Evolutionary conservation across 2,797 vertebrate species (phyloP).

Genomic region (Microctenopoma steveboyesi): DNA sequence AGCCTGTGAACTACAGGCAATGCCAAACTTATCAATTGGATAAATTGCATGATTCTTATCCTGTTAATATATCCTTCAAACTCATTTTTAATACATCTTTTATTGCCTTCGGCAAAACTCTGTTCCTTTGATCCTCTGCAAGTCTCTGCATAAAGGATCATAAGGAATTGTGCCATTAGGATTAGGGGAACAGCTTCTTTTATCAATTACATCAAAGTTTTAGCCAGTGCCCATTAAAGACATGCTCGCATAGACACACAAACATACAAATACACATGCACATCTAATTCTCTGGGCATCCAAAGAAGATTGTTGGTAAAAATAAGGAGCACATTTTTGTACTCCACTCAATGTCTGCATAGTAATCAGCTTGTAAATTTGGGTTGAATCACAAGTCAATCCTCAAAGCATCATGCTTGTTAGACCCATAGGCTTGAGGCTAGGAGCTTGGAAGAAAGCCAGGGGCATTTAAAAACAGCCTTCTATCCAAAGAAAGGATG

Average conservation of each 20-base stretch:
- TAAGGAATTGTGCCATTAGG: slow-evolving; percentile 85
- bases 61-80: slow-evolving; percentile 83
- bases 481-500: slow-evolving; percentile 76
- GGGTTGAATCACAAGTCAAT: slow-evolving; percentile 81
- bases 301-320: slow-evolving; percentile 70
- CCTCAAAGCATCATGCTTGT: slow-evolving; percentile 81
- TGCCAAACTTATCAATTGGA: slow-evolving; percentile 77
- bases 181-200: slow-evolving; percentile 82
- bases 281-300: slow-evolving; percentile 74
- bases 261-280: slow-evolving; percentile 52
- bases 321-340: slow-evolving; percentile 71
- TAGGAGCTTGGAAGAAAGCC: slow-evolving; percentile 74
- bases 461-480: slow-evolving; percentile 78
- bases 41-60: slow-evolving; percentile 81
- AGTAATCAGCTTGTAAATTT: slow-evolving; percentile 80
- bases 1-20: slow-evolving; percentile 71
- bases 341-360: slow-evolving; percentile 69
- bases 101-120: slow-evolving; percentile 79
- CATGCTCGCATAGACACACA: slow-evolving; percentile 54
- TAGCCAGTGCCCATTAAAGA: slow-evolving; percentile 78
- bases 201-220: slow-evolving; percentile 87
- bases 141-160: slow-evolving; percentile 86
- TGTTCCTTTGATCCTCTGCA: slow-evolving; percentile 84
- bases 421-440: slow-evolving; percentile 73
- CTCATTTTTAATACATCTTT: slow-evolving; percentile 84